Percentiles rank a stretch among this genome's conserved stretches.
Evolutionary conservation across 2,888 invertebrate genomes (phyloP).

Genomic region (Catocala nupta): DNA sequence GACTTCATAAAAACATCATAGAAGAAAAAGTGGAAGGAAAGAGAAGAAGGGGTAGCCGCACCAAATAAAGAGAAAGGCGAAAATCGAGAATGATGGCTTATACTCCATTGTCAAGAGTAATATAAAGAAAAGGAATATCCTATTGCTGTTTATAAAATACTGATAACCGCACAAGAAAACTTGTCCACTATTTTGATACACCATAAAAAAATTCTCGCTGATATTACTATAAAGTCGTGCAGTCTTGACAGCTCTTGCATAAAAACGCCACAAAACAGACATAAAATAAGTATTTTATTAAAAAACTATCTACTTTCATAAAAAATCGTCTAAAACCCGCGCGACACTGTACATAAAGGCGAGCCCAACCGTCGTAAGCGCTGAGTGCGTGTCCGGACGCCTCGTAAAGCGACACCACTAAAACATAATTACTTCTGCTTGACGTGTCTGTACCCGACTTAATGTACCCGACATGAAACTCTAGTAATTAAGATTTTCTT

Average conservation of each 20-base stretch:
- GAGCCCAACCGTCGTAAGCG: slow-evolving; percentile 29
- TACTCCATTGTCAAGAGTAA: too few relatives aligned
- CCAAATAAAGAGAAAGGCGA: too few relatives aligned
- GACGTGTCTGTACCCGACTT: slow-evolving; percentile 47
- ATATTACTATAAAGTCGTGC: too few relatives aligned
- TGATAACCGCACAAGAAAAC: too few relatives aligned
- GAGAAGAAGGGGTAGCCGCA: too few relatives aligned
- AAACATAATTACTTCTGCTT: slow-evolving; percentile 62
- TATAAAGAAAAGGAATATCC: too few relatives aligned
- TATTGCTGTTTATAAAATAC: too few relatives aligned
- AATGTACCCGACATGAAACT: slow-evolving; percentile 28
- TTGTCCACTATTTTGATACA: too few relatives aligned
- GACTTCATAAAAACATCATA: too few relatives aligned
- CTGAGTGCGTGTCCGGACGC: slow-evolving; percentile 44
- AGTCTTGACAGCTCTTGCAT: neutral
- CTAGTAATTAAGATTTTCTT: slow-evolving; percentile 34
- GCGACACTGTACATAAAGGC: slow-evolving; percentile 17
- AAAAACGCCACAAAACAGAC: neutral
- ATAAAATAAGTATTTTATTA: slow-evolving; percentile 7
- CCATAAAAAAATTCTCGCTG: too few relatives aligned
- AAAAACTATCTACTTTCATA: slow-evolving; percentile 9
- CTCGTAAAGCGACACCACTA: slow-evolving; percentile 58
- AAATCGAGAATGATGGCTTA: too few relatives aligned
- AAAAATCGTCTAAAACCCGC: slow-evolving; percentile 6
- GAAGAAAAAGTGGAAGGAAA: too few relatives aligned